These are phyloP conservation scores for Ariopsis seemanni DNA, from an alignment of 2,113 vertebrate genomes.

Conservation along the genomic window DNA sequence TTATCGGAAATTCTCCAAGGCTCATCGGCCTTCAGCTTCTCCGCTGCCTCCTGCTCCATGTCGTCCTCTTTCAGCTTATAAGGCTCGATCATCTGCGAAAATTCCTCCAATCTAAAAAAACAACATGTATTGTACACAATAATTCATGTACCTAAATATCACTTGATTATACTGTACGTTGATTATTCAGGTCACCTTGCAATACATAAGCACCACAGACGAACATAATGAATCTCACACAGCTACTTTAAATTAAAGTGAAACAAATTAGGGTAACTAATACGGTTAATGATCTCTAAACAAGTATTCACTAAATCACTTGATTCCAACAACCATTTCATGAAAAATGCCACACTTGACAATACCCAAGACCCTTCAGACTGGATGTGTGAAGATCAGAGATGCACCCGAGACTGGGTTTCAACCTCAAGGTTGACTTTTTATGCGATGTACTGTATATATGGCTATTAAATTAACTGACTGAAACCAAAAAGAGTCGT, in stretches of 20 bases:
- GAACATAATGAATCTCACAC: neutral
- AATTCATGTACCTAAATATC: neutral
- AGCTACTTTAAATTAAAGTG: neutral
- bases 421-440: neutral
- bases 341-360: neutral
- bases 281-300: neutral
- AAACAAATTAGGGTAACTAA: too few species aligned
- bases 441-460: neutral
- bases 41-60: conserved; percentile 92
- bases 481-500: neutral
- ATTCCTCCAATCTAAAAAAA: conserved; percentile 78
- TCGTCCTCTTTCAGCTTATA: conserved; percentile 94
- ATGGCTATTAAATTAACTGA: neutral
- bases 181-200: neutral
- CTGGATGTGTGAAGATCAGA: neutral
- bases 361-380: neutral
- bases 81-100: conserved; percentile 93
- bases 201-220: neutral
- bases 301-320: too few species aligned
- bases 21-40: conserved; percentile 93
- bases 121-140: neutral
- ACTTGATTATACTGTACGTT: neutral
- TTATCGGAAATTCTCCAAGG: conserved; percentile 98
- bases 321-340: neutral
- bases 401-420: neutral